Evolutionary conservation across 2,888 invertebrate species (phyloP).

Genomic region (Automeris io): DNA sequence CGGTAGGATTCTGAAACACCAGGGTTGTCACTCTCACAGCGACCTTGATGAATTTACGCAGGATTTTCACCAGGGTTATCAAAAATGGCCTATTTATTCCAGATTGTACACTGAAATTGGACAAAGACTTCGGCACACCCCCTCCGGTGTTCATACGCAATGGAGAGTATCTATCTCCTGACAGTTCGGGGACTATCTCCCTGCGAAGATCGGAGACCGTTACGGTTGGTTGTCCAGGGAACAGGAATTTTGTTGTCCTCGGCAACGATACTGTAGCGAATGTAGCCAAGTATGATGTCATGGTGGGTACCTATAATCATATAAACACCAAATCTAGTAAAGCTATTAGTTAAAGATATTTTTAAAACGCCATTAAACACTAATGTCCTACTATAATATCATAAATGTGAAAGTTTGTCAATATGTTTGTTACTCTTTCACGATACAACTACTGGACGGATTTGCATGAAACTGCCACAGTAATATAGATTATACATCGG

Average conservation of each 20-base stretch:
- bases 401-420: no score
- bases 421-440: no score
- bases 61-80: neutral
- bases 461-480: no score
- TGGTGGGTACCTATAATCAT: constrained; percentile 28
- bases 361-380: no score
- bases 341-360: no score
- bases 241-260: constrained; percentile 30
- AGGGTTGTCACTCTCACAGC: no score
- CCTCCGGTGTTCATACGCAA: constrained; percentile 49
- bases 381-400: no score
- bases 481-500: no score
- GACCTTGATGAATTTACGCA: no score
- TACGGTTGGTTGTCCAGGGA: constrained; percentile 46
- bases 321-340: no score
- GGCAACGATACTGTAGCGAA: constrained; percentile 24
- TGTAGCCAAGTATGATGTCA: constrained; percentile 25
- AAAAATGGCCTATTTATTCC: constrained; percentile 16
- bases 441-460: no score
- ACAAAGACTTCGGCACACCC: constrained; percentile 43
- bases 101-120: constrained; percentile 47
- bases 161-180: constrained; percentile 35
- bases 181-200: constrained; percentile 28
- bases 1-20: no score
- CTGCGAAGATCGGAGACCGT: constrained; percentile 36